Base-by-base conservation (phyloP, 2,113 vertebrate genomes). In the Limnothrissa miodon region DNA sequence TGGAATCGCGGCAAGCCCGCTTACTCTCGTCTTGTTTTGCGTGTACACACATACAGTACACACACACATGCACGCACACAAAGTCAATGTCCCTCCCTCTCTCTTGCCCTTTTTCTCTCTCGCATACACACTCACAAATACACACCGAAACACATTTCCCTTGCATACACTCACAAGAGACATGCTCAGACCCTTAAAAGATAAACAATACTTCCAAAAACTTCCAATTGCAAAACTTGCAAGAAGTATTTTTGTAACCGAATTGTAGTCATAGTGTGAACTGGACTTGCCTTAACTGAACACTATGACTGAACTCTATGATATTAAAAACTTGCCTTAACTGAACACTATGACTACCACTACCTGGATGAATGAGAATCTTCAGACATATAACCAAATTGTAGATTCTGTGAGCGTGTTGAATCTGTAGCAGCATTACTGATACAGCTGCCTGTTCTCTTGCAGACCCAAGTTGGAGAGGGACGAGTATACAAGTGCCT, bases 401-500 rank as follows among this genome's bases (percentile, higher is more conserved):
- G 2, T 4, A 19, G 62, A 2, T 15, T 33, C 1, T 70, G 62
- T 70, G 23, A 6, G 17, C 15, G 62, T 84, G 62, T 42, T 36
- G 33, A 3, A 5, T 53, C 5, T 23, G 51, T 23, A 6, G 51
- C 46, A 2, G 33, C 29, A 17, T 23, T 70, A 70, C 29, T 70
- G 17, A 1, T 78, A 21, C 9, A 39, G 39, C 0, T 56, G 42
- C 33, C 79, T 39, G 45, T 11, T 86, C n/a, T 91, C 89, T 91
- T 90, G 79, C 88, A 97, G 96, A 96, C 95, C 53, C 96, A 96
- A 86, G 96, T 95, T 90, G 96, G 96, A 78, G 96, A 97, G 92
- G 96, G 96, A 81, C 87, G 96, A 83, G 96, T 97, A 1, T 97
- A 97, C 92, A 97, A 97, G 89, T 97, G 96, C 91, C 95, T 97